Percentiles rank a stretch among this genome's conserved stretches.
Evolutionary conservation across 2,888 invertebrate species (phyloP).

Genomic region (Sphecodes monilicornis): DNA sequence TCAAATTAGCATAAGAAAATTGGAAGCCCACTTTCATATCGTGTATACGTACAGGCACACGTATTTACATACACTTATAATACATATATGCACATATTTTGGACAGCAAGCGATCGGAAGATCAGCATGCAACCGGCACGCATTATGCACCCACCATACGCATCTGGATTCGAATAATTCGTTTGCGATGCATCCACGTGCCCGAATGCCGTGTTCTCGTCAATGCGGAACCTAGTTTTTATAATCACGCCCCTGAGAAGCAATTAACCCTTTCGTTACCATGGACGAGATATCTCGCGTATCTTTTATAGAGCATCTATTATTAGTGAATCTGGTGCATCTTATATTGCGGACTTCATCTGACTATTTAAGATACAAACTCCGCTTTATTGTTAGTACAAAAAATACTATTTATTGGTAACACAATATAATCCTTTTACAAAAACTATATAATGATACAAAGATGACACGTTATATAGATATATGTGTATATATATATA

Average conservation of each 20-base stretch:
- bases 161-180: slow-evolving; percentile 63
- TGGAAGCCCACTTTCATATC: slow-evolving; percentile 70
- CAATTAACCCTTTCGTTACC: too few relatives aligned
- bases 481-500: too few relatives aligned
- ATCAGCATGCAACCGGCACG: slow-evolving; percentile 44
- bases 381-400: too few relatives aligned
- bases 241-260: neutral
- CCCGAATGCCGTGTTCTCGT: slow-evolving; percentile 48
- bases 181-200: slow-evolving; percentile 44
- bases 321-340: too few relatives aligned
- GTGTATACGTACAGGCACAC: neutral
- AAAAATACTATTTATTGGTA: too few relatives aligned
- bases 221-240: slow-evolving; percentile 24
- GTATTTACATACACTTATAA: neutral
- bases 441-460: too few relatives aligned
- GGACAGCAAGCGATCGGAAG: slow-evolving; percentile 16
- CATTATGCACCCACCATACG: slow-evolving; percentile 39
- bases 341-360: too few relatives aligned
- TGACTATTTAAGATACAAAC: too few relatives aligned
- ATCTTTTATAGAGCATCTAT: too few relatives aligned
- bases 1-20: slow-evolving; percentile 75
- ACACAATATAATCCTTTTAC: too few relatives aligned
- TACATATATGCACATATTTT: slow-evolving; percentile 28
- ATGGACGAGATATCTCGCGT: too few relatives aligned
- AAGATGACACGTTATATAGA: too few relatives aligned